Percentiles rank a stretch among this genome's conserved stretches.
phyloP scores from a whole-genome alignment of 2,888 invertebrate species.

The Rambutsinella grinnellia region DNA sequence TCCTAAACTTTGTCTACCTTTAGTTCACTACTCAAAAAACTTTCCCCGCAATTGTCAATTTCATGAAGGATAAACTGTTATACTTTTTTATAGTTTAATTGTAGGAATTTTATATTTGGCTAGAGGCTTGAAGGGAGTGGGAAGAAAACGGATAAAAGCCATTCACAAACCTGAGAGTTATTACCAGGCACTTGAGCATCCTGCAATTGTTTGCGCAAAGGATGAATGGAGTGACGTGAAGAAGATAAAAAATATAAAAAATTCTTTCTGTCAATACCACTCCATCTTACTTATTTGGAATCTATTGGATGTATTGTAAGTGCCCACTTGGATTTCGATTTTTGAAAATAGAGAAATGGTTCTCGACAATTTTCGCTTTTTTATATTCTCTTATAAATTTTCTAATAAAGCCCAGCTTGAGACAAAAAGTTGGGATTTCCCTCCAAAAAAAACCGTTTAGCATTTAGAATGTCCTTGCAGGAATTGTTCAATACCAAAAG shows the following conservation, averaged over 20 bases:
- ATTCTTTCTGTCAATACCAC: neutral
- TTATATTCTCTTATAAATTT: too few species aligned
- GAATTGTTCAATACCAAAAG: too few species aligned
- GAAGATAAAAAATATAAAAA: slow-evolving; percentile 8
- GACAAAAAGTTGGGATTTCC: too few species aligned
- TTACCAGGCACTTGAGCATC: neutral
- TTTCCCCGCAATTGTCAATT: too few species aligned
- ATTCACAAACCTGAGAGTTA: neutral
- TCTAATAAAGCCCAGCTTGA: too few species aligned
- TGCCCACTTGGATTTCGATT: neutral
- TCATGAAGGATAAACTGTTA: too few species aligned
- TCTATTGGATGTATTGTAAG: neutral
- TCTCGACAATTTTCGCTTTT: neutral
- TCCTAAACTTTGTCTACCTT: neutral
- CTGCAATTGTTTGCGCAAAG: slow-evolving; percentile 20
- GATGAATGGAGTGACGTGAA: slow-evolving; percentile 42
- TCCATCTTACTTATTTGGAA: neutral
- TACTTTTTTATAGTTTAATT: too few species aligned
- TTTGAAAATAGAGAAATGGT: neutral
- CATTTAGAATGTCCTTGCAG: too few species aligned
- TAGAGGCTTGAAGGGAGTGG: neutral
- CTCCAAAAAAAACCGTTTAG: too few species aligned
- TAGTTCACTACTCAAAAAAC: too few species aligned
- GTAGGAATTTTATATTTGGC: too few species aligned
- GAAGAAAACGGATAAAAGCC: neutral